phyloP scores from a whole-genome alignment of 2,888 invertebrate genomes.

The Lacanobia wlatinum region DNA sequence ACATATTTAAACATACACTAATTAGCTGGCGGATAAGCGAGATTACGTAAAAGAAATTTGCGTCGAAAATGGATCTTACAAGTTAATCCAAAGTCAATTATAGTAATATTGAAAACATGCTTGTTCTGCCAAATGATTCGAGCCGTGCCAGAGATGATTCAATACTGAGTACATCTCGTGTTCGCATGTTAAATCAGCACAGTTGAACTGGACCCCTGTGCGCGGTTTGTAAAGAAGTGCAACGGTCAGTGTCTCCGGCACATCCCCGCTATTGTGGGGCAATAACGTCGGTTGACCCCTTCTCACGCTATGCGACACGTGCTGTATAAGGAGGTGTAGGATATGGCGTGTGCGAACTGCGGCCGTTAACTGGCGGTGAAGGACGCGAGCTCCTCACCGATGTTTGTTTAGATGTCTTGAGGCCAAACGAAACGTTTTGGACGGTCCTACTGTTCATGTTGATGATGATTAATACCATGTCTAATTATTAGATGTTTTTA shows the following conservation, averaged over 20 bases:
- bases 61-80: background rate
- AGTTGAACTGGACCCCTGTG: background rate
- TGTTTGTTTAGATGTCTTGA: background rate
- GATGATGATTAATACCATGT: background rate
- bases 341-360: background rate
- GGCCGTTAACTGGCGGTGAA: conserved; percentile 18
- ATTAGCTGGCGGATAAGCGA: background rate
- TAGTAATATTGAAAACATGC: background rate
- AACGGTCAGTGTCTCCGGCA: conserved; percentile 8
- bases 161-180: no score
- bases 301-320: background rate
- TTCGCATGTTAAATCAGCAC: background rate
- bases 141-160: background rate
- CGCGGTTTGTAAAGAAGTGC: background rate
- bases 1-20: conserved; percentile 6
- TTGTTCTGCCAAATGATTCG: background rate
- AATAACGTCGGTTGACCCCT: background rate
- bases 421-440: background rate
- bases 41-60: conserved; percentile 12
- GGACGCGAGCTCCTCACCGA: background rate
- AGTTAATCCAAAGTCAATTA: background rate
- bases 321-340: background rate
- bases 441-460: background rate
- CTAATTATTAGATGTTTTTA: background rate
- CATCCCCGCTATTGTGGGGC: conserved; percentile 16